These are phyloP conservation scores for Cynoglossus semilaevis DNA, from an alignment of 2,113 vertebrate species.

Conservation along the genomic window DNA sequence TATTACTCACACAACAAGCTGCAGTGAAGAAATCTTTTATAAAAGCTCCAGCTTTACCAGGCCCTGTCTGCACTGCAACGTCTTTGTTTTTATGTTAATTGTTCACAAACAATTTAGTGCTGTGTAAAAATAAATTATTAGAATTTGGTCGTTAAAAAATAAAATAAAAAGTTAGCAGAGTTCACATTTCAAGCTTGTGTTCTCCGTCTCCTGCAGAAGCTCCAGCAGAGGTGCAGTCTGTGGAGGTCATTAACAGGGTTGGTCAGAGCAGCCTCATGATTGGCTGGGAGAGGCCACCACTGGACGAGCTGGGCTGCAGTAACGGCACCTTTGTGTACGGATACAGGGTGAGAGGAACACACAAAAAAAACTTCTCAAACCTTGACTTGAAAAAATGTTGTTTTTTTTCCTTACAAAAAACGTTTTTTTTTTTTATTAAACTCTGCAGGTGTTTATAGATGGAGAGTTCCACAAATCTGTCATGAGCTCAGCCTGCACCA, in stretches of 20 bases:
- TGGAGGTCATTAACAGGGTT: conserved; percentile 66
- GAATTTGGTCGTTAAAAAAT: no score
- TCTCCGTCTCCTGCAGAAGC: conserved; percentile 44
- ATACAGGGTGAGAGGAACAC: conserved; percentile 63
- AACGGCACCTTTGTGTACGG: conserved; percentile 69
- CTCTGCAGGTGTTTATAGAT: conserved; percentile 49
- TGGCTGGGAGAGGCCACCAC: conserved; percentile 66
- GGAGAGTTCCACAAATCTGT: conserved; percentile 61
- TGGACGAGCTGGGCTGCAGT: conserved; percentile 71
- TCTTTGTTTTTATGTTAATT: neutral
- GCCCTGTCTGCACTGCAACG: conserved; percentile 2
- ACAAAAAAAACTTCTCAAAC: neutral
- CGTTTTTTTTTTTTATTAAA: neutral
- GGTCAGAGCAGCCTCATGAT: conserved; percentile 68
- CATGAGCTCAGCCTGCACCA: conserved; percentile 64
- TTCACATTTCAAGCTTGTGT: neutral
- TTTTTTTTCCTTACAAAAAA: neutral
- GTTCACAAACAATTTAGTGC: neutral
- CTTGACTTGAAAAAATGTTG: neutral
- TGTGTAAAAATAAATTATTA: no score
- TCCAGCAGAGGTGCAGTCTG: conserved; percentile 60
- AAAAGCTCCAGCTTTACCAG: neutral
- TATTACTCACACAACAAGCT: conserved; percentile 9
- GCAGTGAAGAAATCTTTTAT: neutral
- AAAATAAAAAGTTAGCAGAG: no score